These are phyloP conservation scores for Rhineura floridana DNA, from an alignment of 2,113 vertebrate genomes.

Conservation along the genomic window DNA sequence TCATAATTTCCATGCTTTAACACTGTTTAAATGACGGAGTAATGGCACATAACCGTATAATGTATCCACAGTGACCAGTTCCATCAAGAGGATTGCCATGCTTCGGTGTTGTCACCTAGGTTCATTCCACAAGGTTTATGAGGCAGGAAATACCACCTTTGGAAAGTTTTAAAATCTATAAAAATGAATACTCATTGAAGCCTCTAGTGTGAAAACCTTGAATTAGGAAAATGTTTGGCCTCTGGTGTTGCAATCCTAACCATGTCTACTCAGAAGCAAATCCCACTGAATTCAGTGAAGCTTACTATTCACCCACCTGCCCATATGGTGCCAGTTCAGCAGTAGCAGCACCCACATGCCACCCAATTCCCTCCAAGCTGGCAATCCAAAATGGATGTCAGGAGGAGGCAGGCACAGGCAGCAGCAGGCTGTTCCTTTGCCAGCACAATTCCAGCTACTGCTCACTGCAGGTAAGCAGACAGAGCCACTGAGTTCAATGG, in stretches of 20 bases:
- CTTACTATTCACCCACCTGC: no score
- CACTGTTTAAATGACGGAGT: slow-evolving; percentile 66
- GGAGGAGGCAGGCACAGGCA: no score
- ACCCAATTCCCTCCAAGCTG: no score
- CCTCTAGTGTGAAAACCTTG: slow-evolving; percentile 44
- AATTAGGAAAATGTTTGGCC: slow-evolving; percentile 38
- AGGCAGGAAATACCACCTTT: slow-evolving; percentile 66
- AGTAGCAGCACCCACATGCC: no score
- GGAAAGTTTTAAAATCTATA: slow-evolving; percentile 63
- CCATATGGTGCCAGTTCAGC: no score
- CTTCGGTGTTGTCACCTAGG: slow-evolving; percentile 59
- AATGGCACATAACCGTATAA: slow-evolving; percentile 66
- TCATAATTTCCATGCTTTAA: slow-evolving; percentile 64
- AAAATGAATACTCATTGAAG: slow-evolving; percentile 58
- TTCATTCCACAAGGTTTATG: slow-evolving; percentile 70
- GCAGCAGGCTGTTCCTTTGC: no score
- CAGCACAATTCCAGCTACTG: no score
- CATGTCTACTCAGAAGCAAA: no score
- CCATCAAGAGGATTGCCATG: slow-evolving; percentile 33
- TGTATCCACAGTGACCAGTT: slow-evolving; percentile 44
- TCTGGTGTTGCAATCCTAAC: slow-evolving; percentile 28
- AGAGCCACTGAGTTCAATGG: no score
- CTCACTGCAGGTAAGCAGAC: no score
- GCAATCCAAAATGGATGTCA: no score
- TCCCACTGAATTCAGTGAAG: no score